Evolutionary conservation across 1,140 invertebrate species (phyloP), one percentile per base, ranked within the genome.

Genomic region (Heterodera carotae): DNA sequence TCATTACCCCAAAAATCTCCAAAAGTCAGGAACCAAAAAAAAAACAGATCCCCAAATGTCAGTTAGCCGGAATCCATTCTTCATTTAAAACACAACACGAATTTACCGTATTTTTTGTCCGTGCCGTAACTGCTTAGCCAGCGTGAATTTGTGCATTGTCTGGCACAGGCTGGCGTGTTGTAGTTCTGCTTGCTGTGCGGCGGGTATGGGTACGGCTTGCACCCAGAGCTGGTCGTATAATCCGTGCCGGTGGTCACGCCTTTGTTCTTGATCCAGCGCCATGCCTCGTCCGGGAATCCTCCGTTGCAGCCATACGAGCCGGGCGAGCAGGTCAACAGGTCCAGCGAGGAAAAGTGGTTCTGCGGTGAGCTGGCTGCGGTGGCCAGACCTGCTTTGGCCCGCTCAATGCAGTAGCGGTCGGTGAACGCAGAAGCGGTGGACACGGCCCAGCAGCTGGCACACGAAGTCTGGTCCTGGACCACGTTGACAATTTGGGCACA

Each of bases 331-430:
- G 31, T 48, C 59, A 76, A 34, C 59, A 76, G 12, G 68, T 76
- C 74, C n/a, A 68, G 1, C 48, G 64, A 56, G 31, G 74, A 76
- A 31, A 68, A 66, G 10, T 43, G 36, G 34, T 66, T 48, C 12
- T 3, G 31, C 2, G 60, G 66, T 10, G 60, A n/a, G 34, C 15
- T n/a, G 64, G 74, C 62, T 25, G 22, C 33, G 31, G 39, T 66
- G 25, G 48, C 33, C 84, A 94, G 91, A 6, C 90, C 83, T 34
- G 90, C 91, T 27, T 91, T 93, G 34, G 92, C 91, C 0, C 92
- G 93, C 80, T 93, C 92, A 80, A 95, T 94, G 88, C 95, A 97
- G 66, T 90, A 90, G 70, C 94, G 90, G 88, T 97, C 95, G 22
- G 93, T 93, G 92, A 96, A 96, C 1, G 75, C 53, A 59, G 62